Percentiles rank a stretch among this genome's conserved stretches.
Conservation (phyloP, 2,888 invertebrate species). For the Cataglyphis rosenhaueri region DNA sequence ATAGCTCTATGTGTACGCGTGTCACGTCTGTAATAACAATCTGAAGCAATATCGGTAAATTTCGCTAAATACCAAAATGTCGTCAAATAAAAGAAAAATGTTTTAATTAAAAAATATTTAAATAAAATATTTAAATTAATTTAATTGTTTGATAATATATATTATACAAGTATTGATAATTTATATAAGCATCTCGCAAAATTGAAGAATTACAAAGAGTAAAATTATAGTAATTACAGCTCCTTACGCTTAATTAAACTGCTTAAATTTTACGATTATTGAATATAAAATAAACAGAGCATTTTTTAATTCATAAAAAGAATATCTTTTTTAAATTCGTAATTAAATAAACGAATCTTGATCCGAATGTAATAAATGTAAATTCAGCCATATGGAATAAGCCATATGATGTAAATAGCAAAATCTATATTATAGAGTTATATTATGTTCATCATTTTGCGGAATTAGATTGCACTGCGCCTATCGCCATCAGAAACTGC, state of each 20-base stretch:
- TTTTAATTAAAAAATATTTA: not conserved
- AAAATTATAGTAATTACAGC: not conserved
- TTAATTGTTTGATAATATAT: not conserved
- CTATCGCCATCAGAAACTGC: conserved; percentile 53
- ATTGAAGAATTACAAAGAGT: not conserved
- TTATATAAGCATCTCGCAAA: not conserved
- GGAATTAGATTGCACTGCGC: conserved; percentile 42
- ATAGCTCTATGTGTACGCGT: not conserved
- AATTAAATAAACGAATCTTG: conserved; percentile 1
- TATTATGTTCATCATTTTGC: conserved; percentile 47
- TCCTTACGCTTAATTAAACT: not conserved
- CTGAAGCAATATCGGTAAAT: conserved; percentile 23
- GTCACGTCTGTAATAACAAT: conserved; percentile 23
- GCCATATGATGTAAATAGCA: conserved; percentile 38
- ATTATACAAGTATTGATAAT: not conserved
- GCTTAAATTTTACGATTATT: not conserved
- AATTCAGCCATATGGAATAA: conserved; percentile 2
- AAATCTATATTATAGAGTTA: conserved; percentile 49
- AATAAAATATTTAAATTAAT: conserved; percentile 2
- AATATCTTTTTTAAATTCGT: not conserved
- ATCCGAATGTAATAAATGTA: not conserved
- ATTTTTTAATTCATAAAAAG: not conserved
- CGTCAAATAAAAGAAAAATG: not conserved
- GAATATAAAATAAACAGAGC: not conserved
- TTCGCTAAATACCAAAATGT: not conserved